Conservation (phyloP, 2,888 invertebrate genomes). For the Colostygia pectinataria region DNA sequence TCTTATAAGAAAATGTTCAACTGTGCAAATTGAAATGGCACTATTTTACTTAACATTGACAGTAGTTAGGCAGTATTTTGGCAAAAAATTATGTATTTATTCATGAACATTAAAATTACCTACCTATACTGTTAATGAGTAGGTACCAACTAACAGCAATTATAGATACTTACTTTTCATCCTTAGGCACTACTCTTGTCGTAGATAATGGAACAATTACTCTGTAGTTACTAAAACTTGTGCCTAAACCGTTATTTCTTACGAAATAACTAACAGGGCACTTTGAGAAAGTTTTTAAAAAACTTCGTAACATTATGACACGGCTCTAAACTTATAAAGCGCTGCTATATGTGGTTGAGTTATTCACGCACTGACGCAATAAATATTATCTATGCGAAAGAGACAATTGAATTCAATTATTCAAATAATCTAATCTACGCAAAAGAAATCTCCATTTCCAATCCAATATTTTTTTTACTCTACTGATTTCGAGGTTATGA, state of each 20-base stretch:
- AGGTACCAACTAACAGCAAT: too few species aligned
- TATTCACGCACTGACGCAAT: constrained; percentile 19
- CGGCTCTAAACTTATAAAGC: background rate
- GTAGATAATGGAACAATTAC: constrained; percentile 64
- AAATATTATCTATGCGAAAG: background rate
- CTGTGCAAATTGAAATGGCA: too few species aligned
- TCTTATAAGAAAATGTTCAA: too few species aligned
- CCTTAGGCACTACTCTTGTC: constrained; percentile 57
- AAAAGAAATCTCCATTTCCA: too few species aligned
- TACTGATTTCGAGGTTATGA: background rate
- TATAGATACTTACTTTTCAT: constrained; percentile 67
- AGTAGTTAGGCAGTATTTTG: too few species aligned
- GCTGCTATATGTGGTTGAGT: background rate
- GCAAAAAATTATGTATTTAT: too few species aligned
- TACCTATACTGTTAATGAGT: background rate
- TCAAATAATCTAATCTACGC: background rate
- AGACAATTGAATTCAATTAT: background rate
- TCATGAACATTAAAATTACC: too few species aligned
- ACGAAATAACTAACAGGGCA: constrained; percentile 51
- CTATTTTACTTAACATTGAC: too few species aligned
- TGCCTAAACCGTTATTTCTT: constrained; percentile 49
- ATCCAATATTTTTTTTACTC: background rate
- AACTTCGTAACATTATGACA: constrained; percentile 58
- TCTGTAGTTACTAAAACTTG: constrained; percentile 59
- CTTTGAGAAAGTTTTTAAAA: constrained; percentile 57